phyloP scores from a whole-genome alignment of 1,140 invertebrate genomes.

The Diachasmimorpha longicaudata region DNA sequence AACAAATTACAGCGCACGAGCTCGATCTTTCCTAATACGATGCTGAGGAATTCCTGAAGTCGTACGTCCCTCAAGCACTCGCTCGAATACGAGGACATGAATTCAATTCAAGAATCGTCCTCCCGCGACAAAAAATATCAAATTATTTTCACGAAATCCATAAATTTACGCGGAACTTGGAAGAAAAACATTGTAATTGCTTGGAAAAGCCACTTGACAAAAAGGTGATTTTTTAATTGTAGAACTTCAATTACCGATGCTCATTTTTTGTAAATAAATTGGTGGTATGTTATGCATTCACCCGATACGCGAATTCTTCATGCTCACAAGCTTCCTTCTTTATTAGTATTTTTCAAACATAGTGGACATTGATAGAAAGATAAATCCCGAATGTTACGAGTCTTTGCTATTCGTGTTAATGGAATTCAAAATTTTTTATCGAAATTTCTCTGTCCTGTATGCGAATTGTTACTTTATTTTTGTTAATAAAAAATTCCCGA shows the following conservation, averaged over 20 bases:
- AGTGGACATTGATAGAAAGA: background rate
- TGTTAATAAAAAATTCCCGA: background rate
- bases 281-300: too few species aligned
- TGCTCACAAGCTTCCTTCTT: background rate
- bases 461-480: too few species aligned
- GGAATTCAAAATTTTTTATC: background rate
- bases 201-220: too few species aligned
- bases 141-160: too few species aligned
- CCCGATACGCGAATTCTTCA: too few species aligned
- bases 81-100: background rate
- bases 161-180: too few species aligned
- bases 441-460: too few species aligned
- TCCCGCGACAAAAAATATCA: background rate
- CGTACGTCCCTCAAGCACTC: constrained; percentile 34
- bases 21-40: constrained; percentile 59
- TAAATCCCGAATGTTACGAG: background rate
- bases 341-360: background rate
- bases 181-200: too few species aligned
- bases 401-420: background rate
- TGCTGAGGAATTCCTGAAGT: constrained; percentile 46
- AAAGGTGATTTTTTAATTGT: too few species aligned
- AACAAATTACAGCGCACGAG: constrained; percentile 53
- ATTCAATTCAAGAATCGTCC: background rate
- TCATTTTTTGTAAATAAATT: too few species aligned
- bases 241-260: too few species aligned